Base-by-base conservation (phyloP, 2,888 invertebrate genomes). In the Argyresthia albistria region DNA sequence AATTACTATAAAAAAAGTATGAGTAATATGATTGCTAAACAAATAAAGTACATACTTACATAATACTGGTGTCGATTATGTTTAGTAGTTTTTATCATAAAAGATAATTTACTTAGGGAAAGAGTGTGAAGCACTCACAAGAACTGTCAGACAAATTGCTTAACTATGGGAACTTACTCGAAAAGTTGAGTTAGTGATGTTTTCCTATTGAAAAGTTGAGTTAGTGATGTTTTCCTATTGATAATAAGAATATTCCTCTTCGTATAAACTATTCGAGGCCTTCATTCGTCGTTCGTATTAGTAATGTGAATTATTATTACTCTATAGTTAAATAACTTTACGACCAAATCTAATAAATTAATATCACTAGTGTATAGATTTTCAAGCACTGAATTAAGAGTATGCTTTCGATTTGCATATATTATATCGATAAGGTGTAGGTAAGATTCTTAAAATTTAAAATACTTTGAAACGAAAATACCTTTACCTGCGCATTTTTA, bases 231-330 rank as follows among this genome's bases (percentile, higher is more conserved):
- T 73, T 73, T 77, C 71, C 70, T 74, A 73, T 64, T 70, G 74
- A 68, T 73, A 70, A 67, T 70, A 69, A 50, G 55, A 51, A 50
- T 56, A 58, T 62, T 67, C 65, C 63, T 70, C 67, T 72, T 55
- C 47, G 71, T 80, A 76, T 59, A 76, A 66, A 76, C 60, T 76
- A 72, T 73, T 72, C 73, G 84, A 80, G 83, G 83, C 84, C 84
- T 84, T 84, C 73, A 74, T 74, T 75, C 73, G 70, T 68, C 62
- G 80, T 74, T 63, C 58, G 35, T 35, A 25, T 48, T 67, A 66
- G 66, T 65, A 64, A 69, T 66, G 53, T 58, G 55, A 45, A n/a
- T 52, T 50, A 50, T n/a, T 52, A 50, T 43, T 43, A 39, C 25
- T 50, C n/a, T 45, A 14, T 51, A 51, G 36, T 12, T 35, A 51